Percentiles rank a stretch among this genome's conserved stretches.
These are phyloP conservation scores for Chondrosia reniformis DNA, from an alignment of 37 sponge, comb jelly and placozoan genomes.

Conservation along the genomic window DNA sequence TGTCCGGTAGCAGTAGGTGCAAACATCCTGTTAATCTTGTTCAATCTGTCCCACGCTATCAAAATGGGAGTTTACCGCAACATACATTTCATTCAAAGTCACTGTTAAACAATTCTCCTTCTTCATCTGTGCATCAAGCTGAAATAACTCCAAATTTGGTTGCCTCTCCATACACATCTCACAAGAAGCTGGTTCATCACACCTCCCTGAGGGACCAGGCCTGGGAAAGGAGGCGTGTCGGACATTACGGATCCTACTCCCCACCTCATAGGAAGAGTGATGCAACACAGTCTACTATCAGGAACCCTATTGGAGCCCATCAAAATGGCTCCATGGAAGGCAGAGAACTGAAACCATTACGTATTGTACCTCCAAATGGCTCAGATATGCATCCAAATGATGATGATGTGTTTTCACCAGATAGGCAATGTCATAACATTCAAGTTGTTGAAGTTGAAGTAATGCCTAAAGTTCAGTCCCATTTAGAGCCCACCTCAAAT, in stretches of 20 bases:
- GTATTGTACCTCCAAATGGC: too few relatives aligned
- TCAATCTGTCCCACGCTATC: background rate
- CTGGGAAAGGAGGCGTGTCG: background rate
- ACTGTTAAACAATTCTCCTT: background rate
- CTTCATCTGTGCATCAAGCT: background rate
- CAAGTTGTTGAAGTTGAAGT: background rate
- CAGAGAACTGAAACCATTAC: background rate
- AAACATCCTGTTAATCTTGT: background rate
- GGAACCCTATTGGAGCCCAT: background rate
- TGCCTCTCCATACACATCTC: too few relatives aligned
- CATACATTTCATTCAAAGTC: too few relatives aligned
- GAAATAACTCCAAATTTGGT: background rate
- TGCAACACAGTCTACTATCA: background rate
- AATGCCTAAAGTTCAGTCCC: too few relatives aligned
- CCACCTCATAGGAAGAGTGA: background rate
- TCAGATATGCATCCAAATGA: too few relatives aligned
- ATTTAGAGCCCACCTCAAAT: background rate
- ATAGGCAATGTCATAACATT: background rate
- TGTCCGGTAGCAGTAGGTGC: too few relatives aligned
- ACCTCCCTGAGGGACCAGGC: background rate
- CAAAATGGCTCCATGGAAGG: background rate
- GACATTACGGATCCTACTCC: conserved; percentile 3
- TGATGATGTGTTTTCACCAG: background rate
- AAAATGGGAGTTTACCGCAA: background rate
- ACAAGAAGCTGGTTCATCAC: background rate